phyloP scores from a whole-genome alignment of 2,888 invertebrate species.

The Chrysolina oricalcia region DNA sequence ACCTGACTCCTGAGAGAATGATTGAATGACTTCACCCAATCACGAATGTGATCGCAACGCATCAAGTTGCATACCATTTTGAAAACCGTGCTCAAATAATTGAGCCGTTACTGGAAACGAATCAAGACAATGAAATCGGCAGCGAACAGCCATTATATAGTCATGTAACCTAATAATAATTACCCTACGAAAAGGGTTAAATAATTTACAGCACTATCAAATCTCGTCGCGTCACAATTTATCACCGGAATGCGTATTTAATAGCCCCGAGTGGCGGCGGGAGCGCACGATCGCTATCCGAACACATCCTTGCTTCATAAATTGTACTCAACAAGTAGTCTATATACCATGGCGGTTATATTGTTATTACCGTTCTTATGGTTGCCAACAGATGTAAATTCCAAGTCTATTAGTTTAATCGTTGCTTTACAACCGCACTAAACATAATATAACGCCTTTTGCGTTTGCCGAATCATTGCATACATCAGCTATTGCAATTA shows the following conservation, averaged over 20 bases:
- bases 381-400: slow-evolving; percentile 72
- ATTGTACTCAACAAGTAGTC: slow-evolving; percentile 74
- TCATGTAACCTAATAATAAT: slow-evolving; percentile 70
- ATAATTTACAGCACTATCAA: slow-evolving; percentile 73
- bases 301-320: slow-evolving; percentile 71
- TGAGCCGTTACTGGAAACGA: slow-evolving; percentile 11
- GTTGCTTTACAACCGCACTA: slow-evolving; percentile 61
- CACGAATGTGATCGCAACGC: no score
- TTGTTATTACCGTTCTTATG: slow-evolving; percentile 73
- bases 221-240: slow-evolving; percentile 73
- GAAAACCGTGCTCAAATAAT: not conserved
- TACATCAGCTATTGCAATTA: slow-evolving; percentile 31
- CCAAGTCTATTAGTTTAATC: slow-evolving; percentile 70
- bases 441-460: slow-evolving; percentile 56
- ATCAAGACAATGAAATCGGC: slow-evolving; percentile 27
- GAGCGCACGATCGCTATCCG: slow-evolving; percentile 66
- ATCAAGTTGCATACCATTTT: no score
- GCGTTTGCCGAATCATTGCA: slow-evolving; percentile 47
- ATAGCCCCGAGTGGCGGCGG: slow-evolving; percentile 69
- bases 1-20: no score
- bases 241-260: slow-evolving; percentile 73
- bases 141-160: slow-evolving; percentile 16
- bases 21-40: no score
- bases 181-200: slow-evolving; percentile 72
- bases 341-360: slow-evolving; percentile 72